phyloP scores from a whole-genome alignment of 2,113 vertebrate species.

The Formicarius rufipectus region DNA sequence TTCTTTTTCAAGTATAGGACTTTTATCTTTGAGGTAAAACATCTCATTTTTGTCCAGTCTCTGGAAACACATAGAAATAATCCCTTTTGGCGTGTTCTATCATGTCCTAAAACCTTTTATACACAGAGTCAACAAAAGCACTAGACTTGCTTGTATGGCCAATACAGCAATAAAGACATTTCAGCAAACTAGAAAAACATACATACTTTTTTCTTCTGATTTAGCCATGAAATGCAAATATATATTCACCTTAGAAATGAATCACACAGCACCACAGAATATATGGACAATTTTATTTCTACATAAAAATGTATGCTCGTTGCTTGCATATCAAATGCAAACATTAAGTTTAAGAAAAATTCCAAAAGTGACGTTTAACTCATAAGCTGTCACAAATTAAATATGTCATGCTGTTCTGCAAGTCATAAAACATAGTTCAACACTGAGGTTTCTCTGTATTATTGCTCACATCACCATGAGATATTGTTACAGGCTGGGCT shows the following conservation, averaged over 20 bases:
- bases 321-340: neutral
- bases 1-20: neutral
- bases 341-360: conserved; percentile 24
- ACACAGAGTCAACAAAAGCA: neutral
- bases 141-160: neutral
- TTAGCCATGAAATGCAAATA: conserved; percentile 12
- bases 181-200: neutral
- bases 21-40: neutral
- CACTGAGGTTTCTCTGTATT: conserved; percentile 1
- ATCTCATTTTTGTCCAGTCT: neutral
- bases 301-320: conserved; percentile 28
- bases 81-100: neutral
- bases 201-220: neutral
- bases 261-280: conserved; percentile 7
- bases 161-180: neutral
- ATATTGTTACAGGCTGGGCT: conserved; percentile 6
- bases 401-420: conserved; percentile 13
- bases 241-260: neutral
- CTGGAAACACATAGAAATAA: neutral
- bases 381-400: conserved; percentile 39
- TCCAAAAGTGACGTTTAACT: conserved; percentile 28
- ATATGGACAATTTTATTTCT: conserved; percentile 40
- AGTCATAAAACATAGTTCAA: conserved; percentile 29
- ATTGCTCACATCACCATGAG: conserved; percentile 43
- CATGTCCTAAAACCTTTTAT: neutral